Conservation (phyloP, 1,140 invertebrate genomes). For the Olivierus martensii region DNA sequence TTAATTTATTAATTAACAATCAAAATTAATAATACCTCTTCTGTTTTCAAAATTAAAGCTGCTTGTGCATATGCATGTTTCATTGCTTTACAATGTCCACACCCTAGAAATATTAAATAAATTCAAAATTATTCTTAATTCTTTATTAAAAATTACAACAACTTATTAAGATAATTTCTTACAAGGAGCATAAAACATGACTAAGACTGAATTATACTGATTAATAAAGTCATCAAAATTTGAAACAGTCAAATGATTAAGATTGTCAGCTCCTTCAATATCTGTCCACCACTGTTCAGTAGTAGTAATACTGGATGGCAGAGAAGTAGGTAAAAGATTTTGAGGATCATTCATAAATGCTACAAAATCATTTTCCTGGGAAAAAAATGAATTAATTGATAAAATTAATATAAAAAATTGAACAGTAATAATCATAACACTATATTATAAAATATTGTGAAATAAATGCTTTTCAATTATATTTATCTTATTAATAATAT, state of each 20-base stretch:
- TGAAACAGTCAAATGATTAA: constrained; percentile 37
- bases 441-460: too few relatives aligned
- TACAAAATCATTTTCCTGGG: constrained; percentile 46
- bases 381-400: constrained; percentile 9
- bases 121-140: too few relatives aligned
- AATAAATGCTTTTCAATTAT: too few relatives aligned
- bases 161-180: constrained; percentile 25
- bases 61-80: constrained; percentile 40
- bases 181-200: constrained; percentile 50
- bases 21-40: constrained; percentile 25
- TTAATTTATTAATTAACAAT: too few relatives aligned
- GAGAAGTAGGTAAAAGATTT: constrained; percentile 25
- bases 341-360: constrained; percentile 48
- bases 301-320: constrained; percentile 19
- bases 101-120: constrained; percentile 39
- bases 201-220: constrained; percentile 35
- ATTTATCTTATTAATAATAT: too few relatives aligned
- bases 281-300: constrained; percentile 33
- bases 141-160: too few relatives aligned
- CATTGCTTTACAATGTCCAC: constrained; percentile 43
- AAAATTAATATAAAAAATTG: constrained; percentile 14
- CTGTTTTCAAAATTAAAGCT: constrained; percentile 35
- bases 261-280: constrained; percentile 30
- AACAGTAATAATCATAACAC: too few relatives aligned
- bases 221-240: constrained; percentile 37